Percentiles rank a stretch among this genome's conserved stretches.
These are phyloP conservation scores for Lepidochitona cinerea DNA, from an alignment of 2,888 invertebrate genomes.

Conservation along the genomic window DNA sequence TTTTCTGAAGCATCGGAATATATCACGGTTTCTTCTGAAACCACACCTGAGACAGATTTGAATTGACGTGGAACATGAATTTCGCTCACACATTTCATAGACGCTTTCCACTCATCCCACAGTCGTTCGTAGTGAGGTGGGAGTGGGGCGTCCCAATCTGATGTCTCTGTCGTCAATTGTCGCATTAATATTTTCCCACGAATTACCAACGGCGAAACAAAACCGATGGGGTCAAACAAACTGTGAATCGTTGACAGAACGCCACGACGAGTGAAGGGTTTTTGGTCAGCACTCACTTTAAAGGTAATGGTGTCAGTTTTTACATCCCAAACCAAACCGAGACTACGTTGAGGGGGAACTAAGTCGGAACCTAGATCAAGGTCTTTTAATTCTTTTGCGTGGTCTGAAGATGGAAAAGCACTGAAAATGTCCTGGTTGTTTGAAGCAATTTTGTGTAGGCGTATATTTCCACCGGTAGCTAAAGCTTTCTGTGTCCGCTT, in stretches of 20 bases:
- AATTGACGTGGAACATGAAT: constrained; percentile 12
- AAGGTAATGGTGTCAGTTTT: constrained; percentile 28
- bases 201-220: constrained; percentile 27
- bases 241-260: constrained; percentile 31
- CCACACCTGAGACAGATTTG: background rate
- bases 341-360: constrained; percentile 7
- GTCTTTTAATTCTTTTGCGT: background rate
- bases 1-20: constrained; percentile 7
- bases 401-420: constrained; percentile 8
- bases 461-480: constrained; percentile 3
- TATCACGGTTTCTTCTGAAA: background rate
- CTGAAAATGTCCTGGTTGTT: constrained; percentile 9
- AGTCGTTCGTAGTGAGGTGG: constrained; percentile 13
- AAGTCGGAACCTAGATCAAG: background rate
- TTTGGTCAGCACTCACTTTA: constrained; percentile 14
- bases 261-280: constrained; percentile 29
- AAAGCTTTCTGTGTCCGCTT: constrained; percentile 10
- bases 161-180: constrained; percentile 21
- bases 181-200: constrained; percentile 35
- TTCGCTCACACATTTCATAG: constrained; percentile 19
- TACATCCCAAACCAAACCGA: constrained; percentile 11
- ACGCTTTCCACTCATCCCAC: constrained; percentile 31
- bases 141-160: constrained; percentile 38
- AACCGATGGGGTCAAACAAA: constrained; percentile 38
- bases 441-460: constrained; percentile 20